Base-by-base conservation (phyloP, 2,888 invertebrate genomes). In the Sarcophaga variegata region DNA sequence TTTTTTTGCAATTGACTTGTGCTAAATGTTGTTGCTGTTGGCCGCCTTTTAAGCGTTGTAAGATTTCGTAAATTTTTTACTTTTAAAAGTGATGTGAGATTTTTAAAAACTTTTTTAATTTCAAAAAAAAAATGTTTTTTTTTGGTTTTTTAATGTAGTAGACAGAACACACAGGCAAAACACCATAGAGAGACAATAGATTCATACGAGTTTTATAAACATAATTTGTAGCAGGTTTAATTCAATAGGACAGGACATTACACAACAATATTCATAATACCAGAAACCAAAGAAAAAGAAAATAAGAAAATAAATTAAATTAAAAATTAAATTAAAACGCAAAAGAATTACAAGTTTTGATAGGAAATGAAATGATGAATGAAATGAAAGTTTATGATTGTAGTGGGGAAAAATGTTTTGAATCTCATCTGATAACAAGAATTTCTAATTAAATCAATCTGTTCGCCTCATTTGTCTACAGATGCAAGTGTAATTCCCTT, bases 1-100 rank as follows among this genome's bases (percentile, higher is more conserved):
- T 37, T 3, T 47, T 59, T 64, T 75, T 27, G 63, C 72, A 79
- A 54, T 66, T 67, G n/a, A n/a, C 1, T 27, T 54, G 6, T 45
- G 71, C 45, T 37, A 25, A 22, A 49, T 59, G 66, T 67, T 82
- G 83, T 66, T 59, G 67, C 10, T 54, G 49, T 63, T 62, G 25
- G 60, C 27, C 27, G 64, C 64, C 49, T 54, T 69, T 81, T 80
- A 62, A 59, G 54, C 25, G 63, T 62, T 17, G 25, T 62, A 22
- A 20, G 17, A 12, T 64, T 17, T 54, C 6, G 60, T 71, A 70
- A 4, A n/a, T 59, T 83, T 72, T 81, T 70, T 1, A 17, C 67
- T 83, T 74, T 87, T 12, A 70, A 5, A 74, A 86, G 66, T 84
- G 86, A 84, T 87, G 84, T 84, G 60, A 81, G 79, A 81, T 81